Percentiles rank a stretch among this genome's conserved stretches.
Evolutionary conservation across 2,888 invertebrate genomes (phyloP).

Genomic region (Atethmia centrago): DNA sequence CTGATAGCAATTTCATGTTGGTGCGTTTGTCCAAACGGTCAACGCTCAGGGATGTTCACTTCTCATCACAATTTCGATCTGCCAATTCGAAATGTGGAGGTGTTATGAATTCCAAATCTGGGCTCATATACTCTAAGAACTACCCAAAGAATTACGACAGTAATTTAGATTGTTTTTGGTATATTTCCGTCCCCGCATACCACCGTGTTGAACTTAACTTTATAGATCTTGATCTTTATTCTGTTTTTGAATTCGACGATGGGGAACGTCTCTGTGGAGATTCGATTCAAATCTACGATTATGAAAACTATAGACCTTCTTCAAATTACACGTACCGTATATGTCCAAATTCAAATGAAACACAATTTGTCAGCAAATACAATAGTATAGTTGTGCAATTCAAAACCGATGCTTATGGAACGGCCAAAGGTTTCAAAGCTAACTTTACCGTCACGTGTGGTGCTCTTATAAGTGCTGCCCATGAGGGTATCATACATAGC

Average conservation of each 20-base stretch:
- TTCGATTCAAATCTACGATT: conserved; percentile 59
- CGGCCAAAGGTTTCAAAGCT: conserved; percentile 95
- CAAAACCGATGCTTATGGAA: conserved; percentile 89
- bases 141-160: conserved; percentile 95
- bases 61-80: conserved; percentile 83
- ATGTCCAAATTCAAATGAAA: conserved; percentile 78
- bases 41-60: conserved; percentile 92
- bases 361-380: conserved; percentile 88
- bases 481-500: conserved; percentile 89
- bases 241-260: conserved; percentile 59
- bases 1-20: conserved; percentile 93
- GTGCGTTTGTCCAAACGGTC: conserved; percentile 92
- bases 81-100: conserved; percentile 94
- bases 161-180: conserved; percentile 94
- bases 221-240: conserved; percentile 91
- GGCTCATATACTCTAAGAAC: conserved; percentile 94
- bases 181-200: conserved; percentile 92
- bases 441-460: conserved; percentile 93
- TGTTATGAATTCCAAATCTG: conserved; percentile 89
- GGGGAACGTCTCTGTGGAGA: conserved; percentile 44
- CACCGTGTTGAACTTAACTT: conserved; percentile 93
- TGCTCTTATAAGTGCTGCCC: conserved; percentile 89
- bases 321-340: conserved; percentile 88
- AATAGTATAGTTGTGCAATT: conserved; percentile 93
- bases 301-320: conserved; percentile 11